These are phyloP conservation scores for Mola mola DNA, from an alignment of 2,113 vertebrate genomes.

Conservation along the genomic window DNA sequence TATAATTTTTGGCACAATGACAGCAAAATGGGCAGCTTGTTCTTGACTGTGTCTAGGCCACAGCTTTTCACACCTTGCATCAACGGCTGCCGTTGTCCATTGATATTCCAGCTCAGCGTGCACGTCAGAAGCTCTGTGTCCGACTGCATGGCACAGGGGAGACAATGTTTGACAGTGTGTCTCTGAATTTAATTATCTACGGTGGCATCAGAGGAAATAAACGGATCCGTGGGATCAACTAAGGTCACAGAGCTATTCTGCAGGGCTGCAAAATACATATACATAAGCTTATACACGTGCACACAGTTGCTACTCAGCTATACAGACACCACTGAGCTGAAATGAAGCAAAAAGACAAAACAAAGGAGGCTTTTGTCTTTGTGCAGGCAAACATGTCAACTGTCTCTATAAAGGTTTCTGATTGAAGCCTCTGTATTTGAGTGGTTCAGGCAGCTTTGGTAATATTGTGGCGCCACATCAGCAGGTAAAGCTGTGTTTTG, in stretches of 20 bases:
- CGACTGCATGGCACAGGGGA: constrained; percentile 42
- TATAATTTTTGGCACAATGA: constrained; percentile 25
- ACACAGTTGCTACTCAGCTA: no score
- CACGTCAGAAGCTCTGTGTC: constrained; percentile 74
- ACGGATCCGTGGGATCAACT: constrained; percentile 59
- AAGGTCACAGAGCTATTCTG: constrained; percentile 47
- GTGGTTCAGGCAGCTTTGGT: constrained; percentile 27
- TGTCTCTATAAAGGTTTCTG: constrained; percentile 41
- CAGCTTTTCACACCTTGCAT: constrained; percentile 28
- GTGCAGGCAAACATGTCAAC: no score
- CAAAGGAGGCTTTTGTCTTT: no score
- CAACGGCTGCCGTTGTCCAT: constrained; percentile 48
- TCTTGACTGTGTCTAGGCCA: constrained; percentile 27
- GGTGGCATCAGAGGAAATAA: constrained; percentile 71
- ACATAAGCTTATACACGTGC: neutral
- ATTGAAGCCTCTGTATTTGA: constrained; percentile 7
- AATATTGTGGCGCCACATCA: constrained; percentile 25
- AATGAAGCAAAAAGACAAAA: no score
- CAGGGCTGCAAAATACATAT: constrained; percentile 9
- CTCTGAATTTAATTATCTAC: constrained; percentile 75
- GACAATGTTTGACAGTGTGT: constrained; percentile 67
- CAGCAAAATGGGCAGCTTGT: constrained; percentile 16
- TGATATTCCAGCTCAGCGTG: constrained; percentile 72
- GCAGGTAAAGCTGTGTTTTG: constrained; percentile 44
- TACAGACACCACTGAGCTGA: no score